Evolutionary conservation across 2,888 invertebrate species (phyloP), one percentile per base, ranked within the genome.

Genomic region (Drosophila diplacantha): DNA sequence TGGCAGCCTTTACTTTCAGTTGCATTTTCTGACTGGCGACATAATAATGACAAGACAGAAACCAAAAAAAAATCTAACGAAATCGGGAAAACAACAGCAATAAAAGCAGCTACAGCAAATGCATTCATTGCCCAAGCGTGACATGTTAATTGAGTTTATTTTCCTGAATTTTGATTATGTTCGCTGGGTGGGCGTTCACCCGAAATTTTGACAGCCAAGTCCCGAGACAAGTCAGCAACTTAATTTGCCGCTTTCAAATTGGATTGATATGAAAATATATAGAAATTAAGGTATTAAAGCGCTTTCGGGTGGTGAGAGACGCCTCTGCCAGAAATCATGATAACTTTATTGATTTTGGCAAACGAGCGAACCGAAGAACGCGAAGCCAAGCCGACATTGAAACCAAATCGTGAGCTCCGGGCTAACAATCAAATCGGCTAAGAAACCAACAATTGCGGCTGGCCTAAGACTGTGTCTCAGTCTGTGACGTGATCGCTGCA

Each of bases 401-500:
- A 81, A 62, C 64, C 57, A 46, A 84, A 67, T 81, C 80, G 80
- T 84, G 80, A 84, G 71, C 70, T 68, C 49, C 63, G 68, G 73
- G 76, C 64, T 67, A 75, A 83, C 84, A 78, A 81, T 81, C 73
- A 68, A 41, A 68, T 47, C 39, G 47, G 59, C 65, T 67, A 79
- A 81, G 37, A 65, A 77, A 72, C 68, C 68, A 76, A 83, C 80
- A 78, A 81, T 78, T 73, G 62, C 53, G 50, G 37, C 41, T 67
- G 58, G 38, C 60, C 60, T 34, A 26, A 41, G 43, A 39, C 29
- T 41, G 61, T 14, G 58, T 44, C 44, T 44, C 44, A 31, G 86
- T 84, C 86, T 83, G 71, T 84, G 83, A 85, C 86, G 86, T 85
- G 85, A 85, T 85, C 69, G 85, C 86, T 83, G 72, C 55, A 77